These are phyloP conservation scores for Centropyge bicolor DNA, from an alignment of 2,797 vertebrate genomes.

Conservation along the genomic window DNA sequence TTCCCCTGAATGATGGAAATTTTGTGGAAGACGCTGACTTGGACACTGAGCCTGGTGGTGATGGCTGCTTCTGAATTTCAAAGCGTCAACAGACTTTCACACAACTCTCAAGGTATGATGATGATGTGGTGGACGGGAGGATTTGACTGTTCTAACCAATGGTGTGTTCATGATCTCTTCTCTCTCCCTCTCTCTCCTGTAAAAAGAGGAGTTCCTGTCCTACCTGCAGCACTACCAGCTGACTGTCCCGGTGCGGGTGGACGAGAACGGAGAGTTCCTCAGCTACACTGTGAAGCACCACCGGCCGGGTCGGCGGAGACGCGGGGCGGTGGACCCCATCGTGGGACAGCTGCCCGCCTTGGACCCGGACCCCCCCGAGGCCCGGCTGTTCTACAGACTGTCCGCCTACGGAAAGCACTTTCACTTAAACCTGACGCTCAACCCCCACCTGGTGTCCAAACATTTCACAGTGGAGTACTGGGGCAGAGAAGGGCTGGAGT, in stretches of 20 bases:
- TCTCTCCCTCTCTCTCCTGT: conserved; percentile 67
- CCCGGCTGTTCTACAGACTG: conserved; percentile 96
- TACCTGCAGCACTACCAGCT: conserved; percentile 98
- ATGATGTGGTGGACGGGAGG: conserved; percentile 67
- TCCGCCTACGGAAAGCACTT: conserved; percentile 99
- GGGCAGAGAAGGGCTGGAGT: conserved; percentile 93
- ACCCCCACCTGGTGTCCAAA: conserved; percentile 95
- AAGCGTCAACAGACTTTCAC: conserved; percentile 90
- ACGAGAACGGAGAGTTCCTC: conserved; percentile 96
- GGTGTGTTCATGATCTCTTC: conserved; percentile 10
- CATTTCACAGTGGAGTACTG: conserved; percentile 98
- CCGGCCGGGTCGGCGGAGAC: conserved; percentile 91
- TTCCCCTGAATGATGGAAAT: conserved; percentile 98
- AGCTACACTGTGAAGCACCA: conserved; percentile 98
- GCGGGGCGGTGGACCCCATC: conserved; percentile 79
- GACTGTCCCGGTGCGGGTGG: conserved; percentile 94
- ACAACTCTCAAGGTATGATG: conserved; percentile 96
- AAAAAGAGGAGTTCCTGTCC: conserved; percentile 98
- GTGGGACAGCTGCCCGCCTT: conserved; percentile 46
- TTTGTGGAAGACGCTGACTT: conserved; percentile 98
- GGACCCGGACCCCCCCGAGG: conserved; percentile 87
- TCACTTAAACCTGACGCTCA: conserved; percentile 97
- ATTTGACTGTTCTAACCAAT: neutral
- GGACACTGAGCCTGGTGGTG: conserved; percentile 96
- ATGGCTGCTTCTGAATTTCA: conserved; percentile 95